Evolutionary conservation across 2,888 invertebrate genomes (phyloP).

Genomic region (Plemyria rubiginata): DNA sequence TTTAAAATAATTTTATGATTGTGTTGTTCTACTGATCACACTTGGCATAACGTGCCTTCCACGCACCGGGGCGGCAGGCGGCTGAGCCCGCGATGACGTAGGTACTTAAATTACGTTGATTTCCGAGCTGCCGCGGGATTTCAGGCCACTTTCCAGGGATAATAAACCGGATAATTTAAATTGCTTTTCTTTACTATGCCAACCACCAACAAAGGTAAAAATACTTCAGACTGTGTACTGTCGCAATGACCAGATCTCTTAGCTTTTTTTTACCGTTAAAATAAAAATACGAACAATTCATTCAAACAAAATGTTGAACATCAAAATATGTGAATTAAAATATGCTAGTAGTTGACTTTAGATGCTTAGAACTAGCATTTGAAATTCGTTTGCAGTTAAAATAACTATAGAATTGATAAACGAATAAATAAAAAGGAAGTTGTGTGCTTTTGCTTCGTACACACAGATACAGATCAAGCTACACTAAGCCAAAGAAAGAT

Average conservation of each 20-base stretch:
- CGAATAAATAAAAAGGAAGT: too few species aligned
- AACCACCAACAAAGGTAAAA: constrained; percentile 24
- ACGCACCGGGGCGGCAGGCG: constrained; percentile 10
- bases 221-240: constrained; percentile 24
- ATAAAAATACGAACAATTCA: background rate
- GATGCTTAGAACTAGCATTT: too few species aligned
- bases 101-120: constrained; percentile 33
- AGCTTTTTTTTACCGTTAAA: constrained; percentile 1
- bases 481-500: too few species aligned
- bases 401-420: too few species aligned
- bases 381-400: too few species aligned
- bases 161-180: constrained; percentile 37
- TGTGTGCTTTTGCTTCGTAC: too few species aligned
- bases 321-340: too few species aligned
- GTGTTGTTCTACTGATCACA: constrained; percentile 15
- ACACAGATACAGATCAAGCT: too few species aligned
- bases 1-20: background rate
- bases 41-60: background rate
- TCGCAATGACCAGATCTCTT: constrained; percentile 18
- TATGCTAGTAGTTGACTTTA: too few species aligned
- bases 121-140: constrained; percentile 30
- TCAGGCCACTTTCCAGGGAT: constrained; percentile 29
- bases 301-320: too few species aligned
- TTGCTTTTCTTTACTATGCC: constrained; percentile 32
- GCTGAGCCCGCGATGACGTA: constrained; percentile 28